Percentiles rank a stretch among this genome's conserved stretches.
These are phyloP conservation scores for Keiferia lycopersicella DNA, from an alignment of 2,888 invertebrate species.

Conservation along the genomic window DNA sequence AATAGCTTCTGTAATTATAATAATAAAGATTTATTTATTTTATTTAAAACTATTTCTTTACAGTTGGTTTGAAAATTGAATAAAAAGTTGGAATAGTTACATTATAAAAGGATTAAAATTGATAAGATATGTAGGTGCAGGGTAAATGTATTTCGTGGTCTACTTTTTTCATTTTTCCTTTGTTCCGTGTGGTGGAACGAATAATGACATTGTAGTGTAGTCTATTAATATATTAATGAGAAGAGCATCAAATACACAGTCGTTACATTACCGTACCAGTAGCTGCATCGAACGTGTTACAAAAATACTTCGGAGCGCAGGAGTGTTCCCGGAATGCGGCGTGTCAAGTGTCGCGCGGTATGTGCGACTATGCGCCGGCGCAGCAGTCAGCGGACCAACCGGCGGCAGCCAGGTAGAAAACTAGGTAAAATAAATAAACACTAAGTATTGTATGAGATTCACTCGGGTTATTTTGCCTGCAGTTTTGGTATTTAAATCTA, in stretches of 20 bases:
- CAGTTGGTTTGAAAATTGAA: too few species aligned
- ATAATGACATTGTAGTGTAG: not conserved
- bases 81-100: too few species aligned
- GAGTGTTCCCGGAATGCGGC: constrained; percentile 23
- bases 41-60: not conserved
- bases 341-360: constrained; percentile 26
- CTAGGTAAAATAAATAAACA: not conserved
- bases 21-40: not conserved
- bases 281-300: constrained; percentile 16
- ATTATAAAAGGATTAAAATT: too few species aligned
- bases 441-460: too few species aligned
- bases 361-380: not conserved
- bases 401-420: not conserved
- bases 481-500: too few species aligned
- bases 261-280: not conserved
- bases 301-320: constrained; percentile 24
- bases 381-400: not conserved
- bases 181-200: not conserved
- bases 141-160: too few species aligned
- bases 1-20: constrained; percentile 2
- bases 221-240: too few species aligned
- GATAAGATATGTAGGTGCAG: too few species aligned
- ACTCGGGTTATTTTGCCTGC: too few species aligned
- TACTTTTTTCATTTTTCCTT: too few species aligned
- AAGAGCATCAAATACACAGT: not conserved